A percentile compares a stretch with the other conserved stretches of the same genome.
Evolutionary conservation across 2,797 vertebrate species (phyloP).

Genomic region (Gymnocypris eckloni): DNA sequence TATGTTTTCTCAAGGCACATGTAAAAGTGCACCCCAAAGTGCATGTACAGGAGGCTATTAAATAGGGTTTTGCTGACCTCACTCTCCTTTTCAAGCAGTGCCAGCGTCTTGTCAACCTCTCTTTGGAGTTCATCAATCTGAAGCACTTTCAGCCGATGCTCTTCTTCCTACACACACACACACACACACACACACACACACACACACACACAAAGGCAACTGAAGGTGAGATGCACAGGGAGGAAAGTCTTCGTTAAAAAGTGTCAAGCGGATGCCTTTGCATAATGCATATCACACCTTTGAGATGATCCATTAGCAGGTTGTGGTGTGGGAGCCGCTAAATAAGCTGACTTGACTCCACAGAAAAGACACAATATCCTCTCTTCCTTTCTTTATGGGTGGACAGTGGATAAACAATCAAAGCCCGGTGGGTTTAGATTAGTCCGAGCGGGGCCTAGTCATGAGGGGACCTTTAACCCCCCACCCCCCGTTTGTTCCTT

Average conservation of each 20-base stretch:
- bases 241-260: slow-evolving; percentile 75
- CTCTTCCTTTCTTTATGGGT: slow-evolving; percentile 23
- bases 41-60: slow-evolving; percentile 16
- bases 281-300: slow-evolving; percentile 82
- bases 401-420: slow-evolving; percentile 30
- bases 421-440: slow-evolving; percentile 37
- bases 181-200: slow-evolving; percentile 10
- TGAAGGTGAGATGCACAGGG: slow-evolving; percentile 67
- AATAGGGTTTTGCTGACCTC: slow-evolving; percentile 63
- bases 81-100: slow-evolving; percentile 64
- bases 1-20: background rate
- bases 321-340: slow-evolving; percentile 66
- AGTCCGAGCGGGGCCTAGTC: slow-evolving; percentile 36
- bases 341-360: slow-evolving; percentile 69
- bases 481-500: slow-evolving; percentile 42
- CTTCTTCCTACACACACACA: slow-evolving; percentile 61
- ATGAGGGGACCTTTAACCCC: slow-evolving; percentile 59
- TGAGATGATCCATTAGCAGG: slow-evolving; percentile 82
- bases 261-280: slow-evolving; percentile 79
- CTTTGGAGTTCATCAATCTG: slow-evolving; percentile 73
- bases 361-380: slow-evolving; percentile 52
- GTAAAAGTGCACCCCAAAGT: slow-evolving; percentile 33
- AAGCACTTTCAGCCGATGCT: slow-evolving; percentile 64
- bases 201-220: slow-evolving; percentile 51
- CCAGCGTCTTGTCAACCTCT: slow-evolving; percentile 67